Percentiles rank a stretch among this genome's conserved stretches.
Conservation (phyloP, 2,113 vertebrate genomes). For the Candoia aspera region DNA sequence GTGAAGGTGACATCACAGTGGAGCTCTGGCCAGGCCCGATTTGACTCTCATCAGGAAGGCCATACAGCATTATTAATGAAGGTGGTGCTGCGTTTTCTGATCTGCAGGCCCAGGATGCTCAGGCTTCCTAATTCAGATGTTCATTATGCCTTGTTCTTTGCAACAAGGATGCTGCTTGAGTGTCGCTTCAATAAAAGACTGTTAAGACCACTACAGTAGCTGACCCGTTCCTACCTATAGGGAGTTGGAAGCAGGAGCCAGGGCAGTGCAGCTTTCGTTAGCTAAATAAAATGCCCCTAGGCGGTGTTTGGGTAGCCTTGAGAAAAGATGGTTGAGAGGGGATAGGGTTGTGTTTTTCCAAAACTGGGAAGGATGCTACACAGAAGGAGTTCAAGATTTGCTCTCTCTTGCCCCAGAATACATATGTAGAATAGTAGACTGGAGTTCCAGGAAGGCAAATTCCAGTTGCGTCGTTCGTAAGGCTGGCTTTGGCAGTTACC, state of each 20-base stretch:
- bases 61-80: neutral
- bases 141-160: neutral
- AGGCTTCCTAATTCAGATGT: neutral
- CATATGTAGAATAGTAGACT: neutral
- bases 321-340: neutral
- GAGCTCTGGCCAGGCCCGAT: no score
- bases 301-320: neutral
- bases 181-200: neutral
- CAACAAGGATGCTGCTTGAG: neutral
- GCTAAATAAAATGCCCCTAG: neutral
- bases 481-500: neutral
- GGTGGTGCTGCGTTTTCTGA: neutral
- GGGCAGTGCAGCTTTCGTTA: neutral
- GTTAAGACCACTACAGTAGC: neutral
- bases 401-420: neutral
- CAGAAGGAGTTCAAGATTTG: neutral
- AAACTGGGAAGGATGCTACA: neutral
- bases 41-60: neutral
- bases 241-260: neutral
- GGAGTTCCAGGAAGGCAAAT: neutral
- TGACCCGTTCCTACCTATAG: neutral
- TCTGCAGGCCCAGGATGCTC: neutral
- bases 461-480: neutral
- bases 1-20: neutral
- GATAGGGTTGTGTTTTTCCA: neutral